These are phyloP conservation scores for Desoria tigrina DNA, from an alignment of 2,888 invertebrate genomes.

Conservation along the genomic window DNA sequence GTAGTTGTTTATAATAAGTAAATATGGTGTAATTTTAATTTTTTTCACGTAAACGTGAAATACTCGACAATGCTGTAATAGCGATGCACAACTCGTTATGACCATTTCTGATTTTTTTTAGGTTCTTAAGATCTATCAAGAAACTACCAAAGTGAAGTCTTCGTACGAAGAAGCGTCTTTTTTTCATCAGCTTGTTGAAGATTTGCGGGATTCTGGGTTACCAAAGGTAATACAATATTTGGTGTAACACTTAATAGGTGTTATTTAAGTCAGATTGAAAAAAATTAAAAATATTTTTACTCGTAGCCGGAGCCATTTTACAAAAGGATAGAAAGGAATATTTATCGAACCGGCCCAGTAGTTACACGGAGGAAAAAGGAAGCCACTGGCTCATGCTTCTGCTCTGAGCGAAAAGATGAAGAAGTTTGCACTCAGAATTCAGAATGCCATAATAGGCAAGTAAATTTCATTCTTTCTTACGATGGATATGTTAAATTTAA, in stretches of 20 bases:
- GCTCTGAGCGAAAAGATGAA: not conserved
- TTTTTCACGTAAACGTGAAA: too few species aligned
- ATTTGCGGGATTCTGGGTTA: slow-evolving; percentile 30
- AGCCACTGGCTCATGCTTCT: slow-evolving; percentile 34
- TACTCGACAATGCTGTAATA: too few species aligned
- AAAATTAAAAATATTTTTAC: not conserved
- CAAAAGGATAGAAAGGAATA: slow-evolving; percentile 47
- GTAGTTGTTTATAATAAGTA: not conserved
- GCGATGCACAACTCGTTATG: too few species aligned
- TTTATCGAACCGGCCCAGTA: slow-evolving; percentile 29
- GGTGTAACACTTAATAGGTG: not conserved
- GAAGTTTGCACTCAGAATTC: slow-evolving; percentile 31
- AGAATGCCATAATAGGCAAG: slow-evolving; percentile 46
- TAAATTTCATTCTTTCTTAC: too few species aligned
- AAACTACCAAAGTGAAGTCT: slow-evolving; percentile 30
- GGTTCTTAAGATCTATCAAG: slow-evolving; percentile 45
- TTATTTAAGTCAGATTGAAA: not conserved
- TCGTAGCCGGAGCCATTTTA: slow-evolving; percentile 48
- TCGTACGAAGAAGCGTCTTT: slow-evolving; percentile 48
- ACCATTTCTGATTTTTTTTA: slow-evolving; percentile 19
- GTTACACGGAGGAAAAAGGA: slow-evolving; percentile 22
- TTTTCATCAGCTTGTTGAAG: slow-evolving; percentile 31
- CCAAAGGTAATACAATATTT: slow-evolving; percentile 28
- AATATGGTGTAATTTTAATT: not conserved
- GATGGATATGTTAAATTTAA: too few species aligned